Percentiles rank a stretch among this genome's conserved stretches.
These are phyloP conservation scores for Sminthopsis crassicaudata DNA, from an alignment of 2,113 vertebrate species.

Conservation along the genomic window DNA sequence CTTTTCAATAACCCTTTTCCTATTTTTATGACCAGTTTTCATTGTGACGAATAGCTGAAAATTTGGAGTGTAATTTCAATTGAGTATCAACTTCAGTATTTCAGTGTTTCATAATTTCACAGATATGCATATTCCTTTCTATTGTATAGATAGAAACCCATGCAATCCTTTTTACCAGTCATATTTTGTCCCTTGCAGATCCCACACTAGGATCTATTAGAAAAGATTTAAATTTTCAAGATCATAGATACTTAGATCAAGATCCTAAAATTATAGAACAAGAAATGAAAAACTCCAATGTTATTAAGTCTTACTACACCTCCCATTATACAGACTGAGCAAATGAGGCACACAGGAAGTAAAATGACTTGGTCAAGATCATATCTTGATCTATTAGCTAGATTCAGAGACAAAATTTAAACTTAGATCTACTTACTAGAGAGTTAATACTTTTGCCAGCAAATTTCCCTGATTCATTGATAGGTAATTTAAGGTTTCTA, in stretches of 20 bases:
- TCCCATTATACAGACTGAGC: not conserved
- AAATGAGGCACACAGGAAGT: not conserved
- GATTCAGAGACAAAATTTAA: not conserved
- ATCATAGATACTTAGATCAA: too few species aligned
- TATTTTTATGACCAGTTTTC: not conserved
- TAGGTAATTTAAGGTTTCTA: not conserved
- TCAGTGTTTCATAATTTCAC: not conserved
- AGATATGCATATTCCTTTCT: not conserved
- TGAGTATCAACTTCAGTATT: not conserved
- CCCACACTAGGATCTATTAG: not conserved
- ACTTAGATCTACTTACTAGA: not conserved
- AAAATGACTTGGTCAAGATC: not conserved
- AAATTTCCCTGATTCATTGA: not conserved
- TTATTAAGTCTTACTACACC: not conserved
- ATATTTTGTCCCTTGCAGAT: not conserved
- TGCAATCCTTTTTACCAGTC: not conserved
- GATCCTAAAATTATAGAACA: not conserved
- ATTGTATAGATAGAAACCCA: not conserved
- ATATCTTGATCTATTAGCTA: not conserved
- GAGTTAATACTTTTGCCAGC: not conserved
- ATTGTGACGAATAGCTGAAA: not conserved
- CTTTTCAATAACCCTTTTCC: not conserved
- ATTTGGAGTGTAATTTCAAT: not conserved
- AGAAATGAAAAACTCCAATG: not conserved
- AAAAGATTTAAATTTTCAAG: too few species aligned